A percentile compares a stretch with the other conserved stretches of the same genome.
These are phyloP conservation scores for Pagrus major DNA, from an alignment of 2,113 vertebrate genomes.

Conservation along the genomic window DNA sequence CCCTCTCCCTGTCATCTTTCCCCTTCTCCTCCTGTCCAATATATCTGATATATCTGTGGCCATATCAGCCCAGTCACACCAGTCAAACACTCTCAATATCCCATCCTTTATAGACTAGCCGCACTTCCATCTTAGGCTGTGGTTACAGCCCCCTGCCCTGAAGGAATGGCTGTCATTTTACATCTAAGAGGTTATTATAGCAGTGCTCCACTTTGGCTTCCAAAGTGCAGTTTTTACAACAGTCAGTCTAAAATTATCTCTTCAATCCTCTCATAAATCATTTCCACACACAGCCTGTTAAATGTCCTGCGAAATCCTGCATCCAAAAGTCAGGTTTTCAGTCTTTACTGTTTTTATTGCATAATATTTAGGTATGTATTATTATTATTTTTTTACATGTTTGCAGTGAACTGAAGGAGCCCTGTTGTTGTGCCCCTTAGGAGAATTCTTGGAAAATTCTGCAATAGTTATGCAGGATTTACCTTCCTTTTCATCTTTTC, in stretches of 20 bases:
- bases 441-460: constrained; percentile 38
- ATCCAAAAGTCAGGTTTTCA: constrained; percentile 16
- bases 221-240: constrained; percentile 39
- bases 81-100: constrained; percentile 31
- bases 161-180: constrained; percentile 64
- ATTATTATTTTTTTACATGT: not conserved
- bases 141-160: constrained; percentile 29
- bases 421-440: constrained; percentile 30
- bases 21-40: constrained; percentile 21
- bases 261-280: constrained; percentile 30
- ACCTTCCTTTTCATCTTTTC: constrained; percentile 57
- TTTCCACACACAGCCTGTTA: constrained; percentile 37
- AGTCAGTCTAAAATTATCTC: constrained; percentile 47
- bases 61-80: constrained; percentile 35
- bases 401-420: constrained; percentile 9
- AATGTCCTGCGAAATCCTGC: constrained; percentile 17
- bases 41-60: constrained; percentile 29
- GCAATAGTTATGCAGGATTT: constrained; percentile 59
- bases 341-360: constrained; percentile 35
- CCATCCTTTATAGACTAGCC: constrained; percentile 36
- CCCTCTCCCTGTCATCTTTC: constrained; percentile 18
- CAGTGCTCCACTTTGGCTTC: constrained; percentile 51
- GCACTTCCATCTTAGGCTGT: constrained; percentile 40
- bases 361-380: constrained; percentile 40
- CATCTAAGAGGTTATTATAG: constrained; percentile 55